Evolutionary conservation across 2,113 vertebrate genomes (phyloP).

Genomic region (Labeo catla): DNA sequence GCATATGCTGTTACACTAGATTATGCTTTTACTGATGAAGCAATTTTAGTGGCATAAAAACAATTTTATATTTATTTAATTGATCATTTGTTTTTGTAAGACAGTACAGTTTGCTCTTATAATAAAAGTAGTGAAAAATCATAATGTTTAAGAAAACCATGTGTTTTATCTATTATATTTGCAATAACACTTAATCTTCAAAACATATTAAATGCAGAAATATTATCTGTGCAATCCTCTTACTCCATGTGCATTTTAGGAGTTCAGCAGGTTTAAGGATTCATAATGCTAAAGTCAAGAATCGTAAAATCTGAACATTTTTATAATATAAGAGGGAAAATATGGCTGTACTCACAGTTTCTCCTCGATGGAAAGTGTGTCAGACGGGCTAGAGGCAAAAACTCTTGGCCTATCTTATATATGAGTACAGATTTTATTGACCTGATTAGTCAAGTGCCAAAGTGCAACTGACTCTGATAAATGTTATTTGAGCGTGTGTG

Average conservation of each 20-base stretch:
- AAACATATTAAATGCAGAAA: background rate
- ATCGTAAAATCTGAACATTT: background rate
- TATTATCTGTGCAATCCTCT: background rate
- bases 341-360: conserved; percentile 71
- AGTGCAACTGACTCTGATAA: conserved; percentile 76
- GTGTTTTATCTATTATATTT: background rate
- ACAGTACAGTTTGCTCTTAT: background rate
- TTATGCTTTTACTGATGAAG: background rate
- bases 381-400: conserved; percentile 54
- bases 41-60: background rate
- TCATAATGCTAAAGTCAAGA: background rate
- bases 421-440: conserved; percentile 69
- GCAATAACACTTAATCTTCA: background rate
- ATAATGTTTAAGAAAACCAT: no score
- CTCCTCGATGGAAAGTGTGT: conserved; percentile 60
- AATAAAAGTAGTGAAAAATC: background rate
- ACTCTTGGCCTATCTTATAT: conserved; percentile 58
- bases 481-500: conserved; percentile 47
- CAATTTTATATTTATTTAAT: background rate
- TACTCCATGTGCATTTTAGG: background rate
- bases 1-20: background rate
- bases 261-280: background rate
- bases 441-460: conserved; percentile 72
- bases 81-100: background rate
- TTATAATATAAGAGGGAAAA: conserved; percentile 31